Conservation (phyloP, 92 coral and sea anemone species). For the Heteractis magnifica region DNA sequence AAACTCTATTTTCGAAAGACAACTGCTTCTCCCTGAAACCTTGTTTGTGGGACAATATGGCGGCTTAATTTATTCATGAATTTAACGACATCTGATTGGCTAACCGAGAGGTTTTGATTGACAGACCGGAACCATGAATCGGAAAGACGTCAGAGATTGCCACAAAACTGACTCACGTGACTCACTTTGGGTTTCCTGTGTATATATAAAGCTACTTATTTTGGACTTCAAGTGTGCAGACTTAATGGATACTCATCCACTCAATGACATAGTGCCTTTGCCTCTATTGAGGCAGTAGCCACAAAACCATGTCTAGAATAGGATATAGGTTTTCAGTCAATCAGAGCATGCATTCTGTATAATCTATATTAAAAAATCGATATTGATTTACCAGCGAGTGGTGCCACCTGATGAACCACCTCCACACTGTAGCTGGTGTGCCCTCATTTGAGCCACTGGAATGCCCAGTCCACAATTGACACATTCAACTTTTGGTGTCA, state of each 20-base stretch:
- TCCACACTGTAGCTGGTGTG: constrained; percentile 31
- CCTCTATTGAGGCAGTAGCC: no score
- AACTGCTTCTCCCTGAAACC: constrained; percentile 10
- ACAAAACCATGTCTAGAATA: no score
- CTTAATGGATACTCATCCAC: no score
- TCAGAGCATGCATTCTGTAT: constrained; percentile 1
- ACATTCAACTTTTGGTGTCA: constrained; percentile 35
- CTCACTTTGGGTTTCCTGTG: no score
- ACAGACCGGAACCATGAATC: no score
- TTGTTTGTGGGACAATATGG: constrained; percentile 55
- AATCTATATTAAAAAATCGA: neutral
- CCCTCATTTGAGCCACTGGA: constrained; percentile 30
- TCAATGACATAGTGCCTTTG: no score
- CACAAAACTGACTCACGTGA: no score
- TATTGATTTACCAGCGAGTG: neutral
- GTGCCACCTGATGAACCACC: constrained; percentile 17
- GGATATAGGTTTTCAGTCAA: constrained; percentile 1
- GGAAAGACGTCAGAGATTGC: no score
- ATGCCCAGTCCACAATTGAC: constrained; percentile 28
- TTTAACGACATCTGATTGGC: no score
- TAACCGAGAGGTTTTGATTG: no score
- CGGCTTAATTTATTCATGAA: constrained; percentile 21
- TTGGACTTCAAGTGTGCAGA: no score
- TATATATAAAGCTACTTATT: no score
- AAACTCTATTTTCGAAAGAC: constrained; percentile 29